Evolutionary conservation across 1,140 invertebrate genomes (phyloP).

Genomic region (Anoplophora glabripennis): DNA sequence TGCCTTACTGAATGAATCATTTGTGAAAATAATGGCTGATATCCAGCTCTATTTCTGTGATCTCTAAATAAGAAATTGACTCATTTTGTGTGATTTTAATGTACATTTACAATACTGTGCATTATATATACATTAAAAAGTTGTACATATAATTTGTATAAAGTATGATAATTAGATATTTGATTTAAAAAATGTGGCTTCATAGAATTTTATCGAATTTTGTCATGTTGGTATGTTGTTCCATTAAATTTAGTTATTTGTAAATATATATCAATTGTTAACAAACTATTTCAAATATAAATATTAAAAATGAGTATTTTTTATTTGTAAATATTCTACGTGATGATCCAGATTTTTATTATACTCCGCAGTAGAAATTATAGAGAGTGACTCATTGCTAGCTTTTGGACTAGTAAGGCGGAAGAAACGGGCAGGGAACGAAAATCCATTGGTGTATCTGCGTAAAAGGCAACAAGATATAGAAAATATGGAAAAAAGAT

Average conservation of each 20-base stretch:
- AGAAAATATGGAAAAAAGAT: no score
- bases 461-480: no score
- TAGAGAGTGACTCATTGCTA: no score
- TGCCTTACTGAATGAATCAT: constrained; percentile 2
- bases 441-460: no score
- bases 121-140: constrained; percentile 22
- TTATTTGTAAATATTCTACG: no score
- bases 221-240: constrained; percentile 26
- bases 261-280: constrained; percentile 15
- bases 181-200: constrained; percentile 15
- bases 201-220: constrained; percentile 23
- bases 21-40: constrained; percentile 25
- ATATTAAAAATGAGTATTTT: no score
- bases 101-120: constrained; percentile 20
- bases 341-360: no score
- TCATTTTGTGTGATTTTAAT: constrained; percentile 46
- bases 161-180: constrained; percentile 21
- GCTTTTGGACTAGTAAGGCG: no score
- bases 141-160: constrained; percentile 24
- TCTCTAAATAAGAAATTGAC: constrained; percentile 46
- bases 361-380: no score
- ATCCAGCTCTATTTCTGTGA: constrained; percentile 49
- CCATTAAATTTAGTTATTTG: constrained; percentile 20
- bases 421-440: no score
- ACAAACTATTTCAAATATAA: no score